These are phyloP conservation scores for Eristalis pertinax DNA, from an alignment of 2,888 invertebrate genomes.

Conservation along the genomic window DNA sequence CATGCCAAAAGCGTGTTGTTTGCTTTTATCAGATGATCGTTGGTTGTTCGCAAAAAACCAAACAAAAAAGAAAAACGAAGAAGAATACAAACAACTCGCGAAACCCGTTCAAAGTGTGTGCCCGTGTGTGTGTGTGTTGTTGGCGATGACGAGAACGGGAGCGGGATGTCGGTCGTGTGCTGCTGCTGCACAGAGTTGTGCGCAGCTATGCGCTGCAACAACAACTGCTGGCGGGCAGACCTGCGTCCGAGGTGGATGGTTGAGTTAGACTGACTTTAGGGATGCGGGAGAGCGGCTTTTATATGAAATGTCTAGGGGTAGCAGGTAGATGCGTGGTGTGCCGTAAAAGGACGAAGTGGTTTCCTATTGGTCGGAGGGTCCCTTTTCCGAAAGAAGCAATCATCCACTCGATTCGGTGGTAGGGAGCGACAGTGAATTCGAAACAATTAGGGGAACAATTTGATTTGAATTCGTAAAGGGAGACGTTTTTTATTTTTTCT, in stretches of 20 bases:
- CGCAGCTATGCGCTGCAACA: slow-evolving; percentile 45
- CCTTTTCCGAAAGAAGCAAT: background rate
- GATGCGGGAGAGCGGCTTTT: slow-evolving; percentile 53
- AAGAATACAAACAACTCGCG: background rate
- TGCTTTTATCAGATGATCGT: slow-evolving; percentile 61
- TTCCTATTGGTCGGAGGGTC: slow-evolving; percentile 32
- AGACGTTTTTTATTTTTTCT: too few relatives aligned
- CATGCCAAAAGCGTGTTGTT: slow-evolving; percentile 71
- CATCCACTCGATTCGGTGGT: background rate
- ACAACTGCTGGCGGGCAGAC: slow-evolving; percentile 28
- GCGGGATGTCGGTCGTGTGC: slow-evolving; percentile 34
- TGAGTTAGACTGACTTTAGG: slow-evolving; percentile 69
- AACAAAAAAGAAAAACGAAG: background rate
- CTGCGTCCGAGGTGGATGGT: slow-evolving; percentile 45
- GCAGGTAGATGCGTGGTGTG: slow-evolving; percentile 5
- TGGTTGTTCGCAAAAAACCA: slow-evolving; percentile 1
- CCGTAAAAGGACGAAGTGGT: background rate
- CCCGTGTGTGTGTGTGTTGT: too few relatives aligned
- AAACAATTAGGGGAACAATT: slow-evolving; percentile 2
- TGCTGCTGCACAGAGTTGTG: slow-evolving; percentile 35
- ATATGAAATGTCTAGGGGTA: slow-evolving; percentile 49
- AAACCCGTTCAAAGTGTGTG: slow-evolving; percentile 62
- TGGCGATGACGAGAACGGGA: background rate
- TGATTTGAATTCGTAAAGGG: background rate
- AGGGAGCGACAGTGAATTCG: background rate